These are phyloP conservation scores for Kryphioiulus occultus DNA, from an alignment of 2,888 invertebrate genomes.

Conservation along the genomic window DNA sequence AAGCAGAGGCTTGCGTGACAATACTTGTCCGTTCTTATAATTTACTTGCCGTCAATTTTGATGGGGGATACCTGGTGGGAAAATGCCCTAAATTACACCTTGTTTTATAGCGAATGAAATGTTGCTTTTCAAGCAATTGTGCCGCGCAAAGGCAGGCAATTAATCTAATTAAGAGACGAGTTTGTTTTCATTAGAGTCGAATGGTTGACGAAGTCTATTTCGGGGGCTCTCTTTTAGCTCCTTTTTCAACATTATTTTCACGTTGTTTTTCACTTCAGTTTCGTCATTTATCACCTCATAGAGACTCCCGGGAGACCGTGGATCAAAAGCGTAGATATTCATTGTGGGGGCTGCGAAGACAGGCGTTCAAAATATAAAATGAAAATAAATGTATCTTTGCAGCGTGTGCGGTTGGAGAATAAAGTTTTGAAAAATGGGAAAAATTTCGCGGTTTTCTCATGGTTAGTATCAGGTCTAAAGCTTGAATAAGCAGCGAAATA, in stretches of 20 bases:
- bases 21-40: slow-evolving; percentile 29
- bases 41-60: slow-evolving; percentile 21
- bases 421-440: not conserved
- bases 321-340: slow-evolving; percentile 25
- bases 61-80: slow-evolving; percentile 8
- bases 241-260: slow-evolving; percentile 35
- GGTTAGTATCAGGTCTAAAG: not conserved
- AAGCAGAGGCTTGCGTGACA: not conserved
- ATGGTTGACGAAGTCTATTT: not conserved
- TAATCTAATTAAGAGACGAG: slow-evolving; percentile 40
- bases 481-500: not conserved
- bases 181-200: slow-evolving; percentile 4
- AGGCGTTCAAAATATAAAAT: slow-evolving; percentile 11
- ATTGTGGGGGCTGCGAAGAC: not conserved
- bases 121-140: not conserved
- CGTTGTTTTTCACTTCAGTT: slow-evolving; percentile 9
- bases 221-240: not conserved
- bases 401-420: not conserved
- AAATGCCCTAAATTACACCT: slow-evolving; percentile 24
- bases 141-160: not conserved
- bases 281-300: slow-evolving; percentile 33
- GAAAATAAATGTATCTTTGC: slow-evolving; percentile 18
- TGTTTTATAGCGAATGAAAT: not conserved
- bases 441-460: not conserved
- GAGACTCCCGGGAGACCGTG: not conserved